Evolutionary conservation across 2,113 vertebrate genomes (phyloP).

Genomic region (Fulmarus glacialis): DNA sequence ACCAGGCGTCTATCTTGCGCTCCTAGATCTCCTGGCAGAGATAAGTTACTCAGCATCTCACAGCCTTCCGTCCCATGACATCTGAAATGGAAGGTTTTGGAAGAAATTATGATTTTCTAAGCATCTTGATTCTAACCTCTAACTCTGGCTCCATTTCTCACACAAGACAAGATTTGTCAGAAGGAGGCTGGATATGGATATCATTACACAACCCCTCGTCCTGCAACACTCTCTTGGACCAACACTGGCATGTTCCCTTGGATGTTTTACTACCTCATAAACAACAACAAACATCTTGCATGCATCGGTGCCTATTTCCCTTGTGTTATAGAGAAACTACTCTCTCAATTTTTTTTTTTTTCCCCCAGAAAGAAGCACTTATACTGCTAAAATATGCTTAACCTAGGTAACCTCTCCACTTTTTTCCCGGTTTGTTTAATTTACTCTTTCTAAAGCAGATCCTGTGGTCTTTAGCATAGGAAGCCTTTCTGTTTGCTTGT

Average conservation of each 20-base stretch:
- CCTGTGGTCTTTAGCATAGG: neutral
- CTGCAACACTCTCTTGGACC: neutral
- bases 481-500: neutral
- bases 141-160: neutral
- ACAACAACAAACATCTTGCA: neutral
- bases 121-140: neutral
- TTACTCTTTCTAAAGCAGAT: neutral
- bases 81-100: neutral
- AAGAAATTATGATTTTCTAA: neutral
- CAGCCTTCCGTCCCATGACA: neutral
- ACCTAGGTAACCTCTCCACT: neutral
- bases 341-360: neutral
- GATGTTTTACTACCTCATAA: neutral
- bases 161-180: neutral
- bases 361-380: neutral
- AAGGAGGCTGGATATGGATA: neutral
- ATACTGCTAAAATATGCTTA: neutral
- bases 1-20: neutral
- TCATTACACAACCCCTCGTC: neutral
- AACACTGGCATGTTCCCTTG: neutral
- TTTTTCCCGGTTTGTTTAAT: neutral
- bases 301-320: neutral
- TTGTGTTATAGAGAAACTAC: neutral
- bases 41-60: neutral
- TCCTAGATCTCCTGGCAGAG: neutral